Evolutionary conservation across 2,888 invertebrate species (phyloP), one percentile per base, ranked within the genome.

Genomic region (Caenorhabditis afra): DNA sequence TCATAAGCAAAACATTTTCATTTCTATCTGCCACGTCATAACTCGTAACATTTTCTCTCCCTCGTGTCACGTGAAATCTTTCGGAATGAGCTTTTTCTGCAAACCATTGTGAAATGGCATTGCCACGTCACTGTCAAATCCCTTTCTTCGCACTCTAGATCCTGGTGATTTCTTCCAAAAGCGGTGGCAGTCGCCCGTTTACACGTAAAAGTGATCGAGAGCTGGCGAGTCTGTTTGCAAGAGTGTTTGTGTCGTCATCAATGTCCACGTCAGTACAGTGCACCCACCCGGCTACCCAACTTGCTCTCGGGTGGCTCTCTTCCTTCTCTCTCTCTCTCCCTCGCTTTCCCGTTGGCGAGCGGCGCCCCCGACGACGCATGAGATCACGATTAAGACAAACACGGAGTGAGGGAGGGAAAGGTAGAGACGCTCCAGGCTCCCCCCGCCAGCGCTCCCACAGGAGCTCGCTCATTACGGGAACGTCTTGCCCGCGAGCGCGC

Each of bases 371-470:
- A 35, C 35, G 58, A 64, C 59, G 75, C 75, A 75, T 75, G 75
- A 75, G 75, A 53, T 75, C 66, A 75, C 75, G 75, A 75, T 67
- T 75, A 75, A 75, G 75, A 61, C 75, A 75, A 75, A 75, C 75
- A 75, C 37, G 10, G 49, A 47, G 45, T 7, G 23, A 29, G n/a
- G 12, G 49, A 49, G 44, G 11, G 44, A 44, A 11, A 44, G 44
- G 11, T 20, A 20, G 49, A 20, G 23, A 22, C 5, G 23, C 52
- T 52, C 52, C 52, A 41, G 41, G 22, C 53, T 61, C 50, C 39
- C 65, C 50, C 39, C 65, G 52, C 58, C 49, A 29, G 55, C 18
- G 49, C 57, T 57, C 62, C 58, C 61, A 18, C 37, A 29, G 61
- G 57, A 55, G 55, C 22, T 65, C 58, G 58, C 67, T 68, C 67